phyloP scores from a whole-genome alignment of 2,888 invertebrate genomes.

The Thera britannica region DNA sequence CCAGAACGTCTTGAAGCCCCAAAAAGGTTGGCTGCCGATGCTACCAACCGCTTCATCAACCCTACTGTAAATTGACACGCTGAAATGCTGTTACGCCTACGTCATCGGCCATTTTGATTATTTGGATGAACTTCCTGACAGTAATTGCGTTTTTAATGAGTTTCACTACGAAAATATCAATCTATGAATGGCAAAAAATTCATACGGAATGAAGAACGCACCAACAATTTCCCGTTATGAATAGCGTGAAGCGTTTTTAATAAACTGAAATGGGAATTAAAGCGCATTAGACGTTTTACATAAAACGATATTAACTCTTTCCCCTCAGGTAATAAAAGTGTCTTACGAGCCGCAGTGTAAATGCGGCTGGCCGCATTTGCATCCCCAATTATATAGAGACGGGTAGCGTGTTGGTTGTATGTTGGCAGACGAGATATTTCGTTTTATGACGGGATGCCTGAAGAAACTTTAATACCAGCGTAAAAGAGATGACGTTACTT shows the following conservation, averaged over 20 bases:
- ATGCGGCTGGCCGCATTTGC: conserved; percentile 57
- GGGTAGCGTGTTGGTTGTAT: conserved; percentile 36
- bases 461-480: conserved; percentile 53
- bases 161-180: conserved; percentile 8
- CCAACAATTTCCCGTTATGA: conserved; percentile 23
- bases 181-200: conserved; percentile 6
- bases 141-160: conserved; percentile 22
- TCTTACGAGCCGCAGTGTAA: conserved; percentile 56
- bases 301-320: conserved; percentile 70
- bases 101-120: conserved; percentile 28
- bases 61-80: conserved; percentile 36
- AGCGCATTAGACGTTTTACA: conserved; percentile 62
- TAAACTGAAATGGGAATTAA: conserved; percentile 54
- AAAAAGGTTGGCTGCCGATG: conserved; percentile 24
- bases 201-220: neutral
- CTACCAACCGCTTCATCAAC: conserved; percentile 37
- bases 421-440: conserved; percentile 52
- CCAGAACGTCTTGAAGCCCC: conserved; percentile 14
- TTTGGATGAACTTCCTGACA: conserved; percentile 15
- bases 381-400: conserved; percentile 58
- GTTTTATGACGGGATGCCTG: conserved; percentile 56
- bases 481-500: conserved; percentile 42
- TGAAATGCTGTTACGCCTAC: conserved; percentile 30
- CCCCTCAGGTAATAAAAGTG: conserved; percentile 66
- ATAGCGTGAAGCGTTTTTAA: conserved; percentile 36